These are phyloP conservation scores for Caiman crocodilus DNA, from an alignment of 2,797 vertebrate species.

Conservation along the genomic window DNA sequence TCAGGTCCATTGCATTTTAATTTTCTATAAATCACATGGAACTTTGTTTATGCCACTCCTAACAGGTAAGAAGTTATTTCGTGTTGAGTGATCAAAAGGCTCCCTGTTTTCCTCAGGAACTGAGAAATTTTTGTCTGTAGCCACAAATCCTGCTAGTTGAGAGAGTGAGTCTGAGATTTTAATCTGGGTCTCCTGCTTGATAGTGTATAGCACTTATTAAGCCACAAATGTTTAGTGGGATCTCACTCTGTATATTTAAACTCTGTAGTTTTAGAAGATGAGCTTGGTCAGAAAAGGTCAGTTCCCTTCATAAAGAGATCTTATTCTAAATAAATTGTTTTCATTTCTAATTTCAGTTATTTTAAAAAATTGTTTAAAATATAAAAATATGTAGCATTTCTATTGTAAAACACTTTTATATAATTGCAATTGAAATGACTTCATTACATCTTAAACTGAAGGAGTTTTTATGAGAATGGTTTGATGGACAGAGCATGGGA, in stretches of 20 bases:
- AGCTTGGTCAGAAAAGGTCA: slow-evolving; percentile 18
- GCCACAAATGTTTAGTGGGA: slow-evolving; percentile 13
- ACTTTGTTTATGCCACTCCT: not conserved
- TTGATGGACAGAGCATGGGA: slow-evolving; percentile 69
- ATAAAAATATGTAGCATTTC: not conserved
- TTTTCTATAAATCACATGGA: not conserved
- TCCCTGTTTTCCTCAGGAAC: slow-evolving; percentile 55
- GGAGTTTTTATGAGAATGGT: slow-evolving; percentile 50
- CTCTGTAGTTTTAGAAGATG: slow-evolving; percentile 61
- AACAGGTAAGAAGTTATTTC: slow-evolving; percentile 47
- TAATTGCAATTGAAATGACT: slow-evolving; percentile 36
- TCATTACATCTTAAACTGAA: not conserved
- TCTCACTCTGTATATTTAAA: slow-evolving; percentile 48
- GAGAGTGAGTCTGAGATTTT: not conserved
- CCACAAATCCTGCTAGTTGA: slow-evolving; percentile 36
- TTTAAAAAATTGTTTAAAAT: slow-evolving; percentile 13
- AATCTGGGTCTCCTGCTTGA: not conserved
- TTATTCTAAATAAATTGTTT: slow-evolving; percentile 11
- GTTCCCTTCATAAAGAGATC: slow-evolving; percentile 6
- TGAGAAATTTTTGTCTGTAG: slow-evolving; percentile 53
- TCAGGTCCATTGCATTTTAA: slow-evolving; percentile 57
- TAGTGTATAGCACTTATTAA: not conserved
- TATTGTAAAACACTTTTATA: slow-evolving; percentile 12
- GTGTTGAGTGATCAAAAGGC: slow-evolving; percentile 39
- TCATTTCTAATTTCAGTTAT: slow-evolving; percentile 24